Conservation (phyloP, 1,140 invertebrate species). For the Prorops nasuta region DNA sequence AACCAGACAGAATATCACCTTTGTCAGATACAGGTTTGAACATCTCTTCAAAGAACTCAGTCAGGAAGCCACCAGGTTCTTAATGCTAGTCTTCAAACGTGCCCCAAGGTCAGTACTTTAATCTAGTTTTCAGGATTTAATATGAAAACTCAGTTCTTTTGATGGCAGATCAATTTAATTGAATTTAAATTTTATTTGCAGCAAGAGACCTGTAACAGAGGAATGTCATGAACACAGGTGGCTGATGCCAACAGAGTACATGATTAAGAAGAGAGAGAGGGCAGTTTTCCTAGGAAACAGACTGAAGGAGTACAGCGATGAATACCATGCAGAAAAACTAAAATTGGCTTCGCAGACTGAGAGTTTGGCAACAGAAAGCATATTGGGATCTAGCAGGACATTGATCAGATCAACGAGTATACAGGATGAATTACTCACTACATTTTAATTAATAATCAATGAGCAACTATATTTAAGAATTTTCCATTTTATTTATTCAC, state of each 20-base stretch:
- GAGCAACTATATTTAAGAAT: conserved; percentile 28
- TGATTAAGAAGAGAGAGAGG: conserved; percentile 88
- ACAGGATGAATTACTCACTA: conserved; percentile 75
- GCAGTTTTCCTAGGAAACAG: conserved; percentile 81
- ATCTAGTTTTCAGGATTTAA: no score
- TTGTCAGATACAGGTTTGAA: conserved; percentile 92
- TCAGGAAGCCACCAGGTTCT: conserved; percentile 90
- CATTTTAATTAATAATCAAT: conserved; percentile 40
- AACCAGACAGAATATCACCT: conserved; percentile 87
- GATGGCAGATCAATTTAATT: no score
- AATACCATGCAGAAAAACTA: conserved; percentile 68
- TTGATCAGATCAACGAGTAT: conserved; percentile 76
- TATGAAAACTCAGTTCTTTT: no score
- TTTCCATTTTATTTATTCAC: conserved; percentile 43
- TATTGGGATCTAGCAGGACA: conserved; percentile 58
- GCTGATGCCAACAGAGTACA: conserved; percentile 86
- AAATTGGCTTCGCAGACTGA: conserved; percentile 62
- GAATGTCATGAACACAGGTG: conserved; percentile 95
- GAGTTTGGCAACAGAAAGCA: conserved; percentile 45
- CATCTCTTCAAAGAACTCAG: conserved; percentile 92
- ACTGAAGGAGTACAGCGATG: conserved; percentile 77
- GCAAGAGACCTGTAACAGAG: conserved; percentile 88
- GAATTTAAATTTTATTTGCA: conserved; percentile 49
- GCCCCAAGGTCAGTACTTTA: conserved; percentile 77
- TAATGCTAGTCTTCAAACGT: conserved; percentile 93